Evolutionary conservation across 2,888 invertebrate species (phyloP), one percentile per base, ranked within the genome.

Genomic region (Shargacucullia verbasci): DNA sequence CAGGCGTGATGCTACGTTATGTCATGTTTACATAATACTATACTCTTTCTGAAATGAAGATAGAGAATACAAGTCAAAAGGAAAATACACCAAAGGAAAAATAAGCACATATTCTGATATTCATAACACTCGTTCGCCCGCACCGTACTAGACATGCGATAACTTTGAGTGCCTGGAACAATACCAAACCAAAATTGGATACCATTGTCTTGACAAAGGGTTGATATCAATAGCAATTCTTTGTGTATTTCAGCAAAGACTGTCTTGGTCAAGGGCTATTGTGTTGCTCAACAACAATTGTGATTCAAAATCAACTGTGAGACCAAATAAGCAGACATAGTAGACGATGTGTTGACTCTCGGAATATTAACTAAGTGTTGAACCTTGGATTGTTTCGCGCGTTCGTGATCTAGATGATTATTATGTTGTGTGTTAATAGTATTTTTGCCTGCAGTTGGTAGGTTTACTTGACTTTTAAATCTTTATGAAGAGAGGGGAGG

Each of bases 251-350:
- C 53, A 73, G 69, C 58, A 60, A 56, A 52, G 31, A 49, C 67
- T 53, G 66, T 54, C 50, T 70, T 74, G 67, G 70, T 64, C 74
- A 74, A 72, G 72, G 63, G 58, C 72, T 37, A 74, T 74, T 74
- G 73, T 73, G 38, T 74, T 67, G 58, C 63, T 38, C 54, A 72
- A 74, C 41, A 63, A 9, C 60, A 63, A 72, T 74, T 74, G 74
- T 64, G 63, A 74, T 74, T 72, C 70, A 67, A 70, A 74, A 70
- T 70, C 54, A 66, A 70, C 54, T 70, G 72, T 40, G 71, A 59
- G 48, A 58, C 73, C 69, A 69, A 74, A 74, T 74, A 67, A 59
- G 74, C 53, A 52, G 60, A 70, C 74, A 74, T 48, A 67, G 74
- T 70, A 59, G 66, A 46, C 54, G 20, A 38, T 31, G 41, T 34